Percentiles rank a stretch among this genome's conserved stretches.
These are phyloP conservation scores for Lucilia sericata DNA, from an alignment of 1,140 invertebrate species.

Conservation along the genomic window DNA sequence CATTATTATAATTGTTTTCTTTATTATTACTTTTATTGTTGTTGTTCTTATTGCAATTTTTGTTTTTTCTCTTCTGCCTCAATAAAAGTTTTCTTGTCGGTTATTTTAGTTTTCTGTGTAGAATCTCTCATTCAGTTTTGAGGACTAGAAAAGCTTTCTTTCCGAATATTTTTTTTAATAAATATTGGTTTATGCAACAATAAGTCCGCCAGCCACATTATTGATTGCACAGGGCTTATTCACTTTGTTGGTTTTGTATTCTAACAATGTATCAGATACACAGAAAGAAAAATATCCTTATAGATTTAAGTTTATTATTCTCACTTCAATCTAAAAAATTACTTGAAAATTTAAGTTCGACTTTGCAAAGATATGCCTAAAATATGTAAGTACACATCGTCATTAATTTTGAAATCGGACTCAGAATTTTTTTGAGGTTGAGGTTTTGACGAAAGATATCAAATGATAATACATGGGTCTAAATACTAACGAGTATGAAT, in stretches of 20 bases:
- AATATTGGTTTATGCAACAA: conserved; percentile 11
- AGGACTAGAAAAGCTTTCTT: not conserved
- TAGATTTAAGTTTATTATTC: too few species aligned
- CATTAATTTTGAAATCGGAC: too few species aligned
- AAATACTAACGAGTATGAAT: too few species aligned
- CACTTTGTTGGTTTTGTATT: conserved; percentile 46
- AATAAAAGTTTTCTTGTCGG: not conserved
- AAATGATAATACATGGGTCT: too few species aligned
- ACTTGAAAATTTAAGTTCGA: too few species aligned
- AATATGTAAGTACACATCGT: too few species aligned
- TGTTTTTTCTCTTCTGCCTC: not conserved
- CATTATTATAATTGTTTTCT: conserved; percentile 56
- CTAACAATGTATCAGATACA: too few species aligned
- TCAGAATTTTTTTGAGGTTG: too few species aligned
- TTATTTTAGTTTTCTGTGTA: not conserved
- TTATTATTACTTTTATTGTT: conserved; percentile 49
- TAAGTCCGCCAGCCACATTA: conserved; percentile 48
- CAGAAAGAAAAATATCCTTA: not conserved
- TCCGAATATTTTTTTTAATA: not conserved
- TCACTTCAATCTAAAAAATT: too few species aligned
- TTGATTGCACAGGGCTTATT: conserved; percentile 65
- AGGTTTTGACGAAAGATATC: too few species aligned
- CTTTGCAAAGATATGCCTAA: too few species aligned
- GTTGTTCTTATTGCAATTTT: conserved; percentile 47
- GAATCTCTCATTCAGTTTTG: not conserved